Evolutionary conservation across 92 coral and sea anemone genomes (phyloP).

Genomic region (Porites cylindrica): DNA sequence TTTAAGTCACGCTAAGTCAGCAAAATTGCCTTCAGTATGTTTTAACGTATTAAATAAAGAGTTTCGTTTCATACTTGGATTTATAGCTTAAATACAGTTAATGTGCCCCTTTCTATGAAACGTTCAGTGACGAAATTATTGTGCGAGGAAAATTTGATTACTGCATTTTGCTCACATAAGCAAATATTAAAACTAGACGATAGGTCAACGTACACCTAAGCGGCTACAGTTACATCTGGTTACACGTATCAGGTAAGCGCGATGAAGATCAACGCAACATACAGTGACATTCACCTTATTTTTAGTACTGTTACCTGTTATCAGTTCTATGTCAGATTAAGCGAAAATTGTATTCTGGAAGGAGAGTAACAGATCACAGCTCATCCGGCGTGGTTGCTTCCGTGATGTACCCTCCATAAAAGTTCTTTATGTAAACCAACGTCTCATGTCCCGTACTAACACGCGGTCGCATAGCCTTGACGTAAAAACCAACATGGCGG

Average conservation of each 20-base stretch:
- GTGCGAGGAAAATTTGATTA: too few species aligned
- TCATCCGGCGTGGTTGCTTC: background rate
- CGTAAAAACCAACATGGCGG: conserved; percentile 69
- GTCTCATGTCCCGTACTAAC: background rate
- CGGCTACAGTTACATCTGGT: background rate
- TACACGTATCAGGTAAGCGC: background rate
- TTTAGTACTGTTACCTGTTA: background rate
- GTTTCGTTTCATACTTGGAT: too few species aligned
- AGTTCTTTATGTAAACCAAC: background rate
- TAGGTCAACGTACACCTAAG: too few species aligned
- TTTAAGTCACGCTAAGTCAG: too few species aligned
- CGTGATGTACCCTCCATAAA: background rate
- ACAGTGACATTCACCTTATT: too few species aligned
- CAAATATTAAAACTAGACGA: too few species aligned
- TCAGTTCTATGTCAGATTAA: background rate
- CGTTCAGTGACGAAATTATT: too few species aligned
- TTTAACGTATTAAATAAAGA: too few species aligned
- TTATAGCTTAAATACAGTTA: too few species aligned
- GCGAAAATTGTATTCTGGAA: background rate
- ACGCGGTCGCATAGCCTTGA: background rate
- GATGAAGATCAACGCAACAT: background rate
- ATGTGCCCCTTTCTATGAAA: too few species aligned
- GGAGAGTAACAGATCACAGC: too few species aligned
- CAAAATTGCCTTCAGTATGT: too few species aligned
- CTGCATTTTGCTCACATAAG: background rate